Conservation (phyloP, 2,888 invertebrate genomes). For the Leucoma salicis region DNA sequence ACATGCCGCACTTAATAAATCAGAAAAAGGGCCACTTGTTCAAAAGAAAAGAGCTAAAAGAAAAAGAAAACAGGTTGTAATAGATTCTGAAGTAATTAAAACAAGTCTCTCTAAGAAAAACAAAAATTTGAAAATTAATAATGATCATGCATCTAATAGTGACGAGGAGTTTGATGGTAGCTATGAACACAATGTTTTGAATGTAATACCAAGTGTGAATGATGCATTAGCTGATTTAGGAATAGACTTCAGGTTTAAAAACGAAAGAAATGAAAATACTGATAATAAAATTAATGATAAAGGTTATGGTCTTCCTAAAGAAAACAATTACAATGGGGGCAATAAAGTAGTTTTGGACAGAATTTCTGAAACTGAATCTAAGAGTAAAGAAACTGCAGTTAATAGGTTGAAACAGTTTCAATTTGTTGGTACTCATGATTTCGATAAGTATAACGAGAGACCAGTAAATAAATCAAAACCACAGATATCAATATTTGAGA, state of each 20-base stretch:
- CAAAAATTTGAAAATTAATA: constrained; percentile 33
- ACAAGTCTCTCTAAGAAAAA: constrained; percentile 37
- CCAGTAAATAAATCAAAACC: constrained; percentile 16
- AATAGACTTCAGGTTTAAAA: constrained; percentile 53
- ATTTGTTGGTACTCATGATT: constrained; percentile 53
- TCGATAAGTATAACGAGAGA: constrained; percentile 55
- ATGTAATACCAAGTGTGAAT: constrained; percentile 74
- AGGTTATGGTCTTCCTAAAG: constrained; percentile 4
- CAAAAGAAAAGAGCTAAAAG: constrained; percentile 48
- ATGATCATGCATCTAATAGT: constrained; percentile 20
- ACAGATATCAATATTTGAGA: constrained; percentile 19
- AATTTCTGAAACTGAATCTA: not conserved
- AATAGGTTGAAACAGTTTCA: constrained; percentile 64
- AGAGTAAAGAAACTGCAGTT: constrained; percentile 29
- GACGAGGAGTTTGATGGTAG: constrained; percentile 40
- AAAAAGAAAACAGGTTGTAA: constrained; percentile 54
- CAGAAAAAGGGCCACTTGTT: constrained; percentile 44
- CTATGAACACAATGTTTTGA: constrained; percentile 48
- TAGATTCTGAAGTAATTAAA: constrained; percentile 42
- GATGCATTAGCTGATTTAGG: constrained; percentile 63
- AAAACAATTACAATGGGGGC: not conserved
- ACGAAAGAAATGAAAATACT: constrained; percentile 11
- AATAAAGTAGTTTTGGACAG: too few relatives aligned
- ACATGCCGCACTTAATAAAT: constrained; percentile 61
- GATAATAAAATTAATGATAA: constrained; percentile 21